phyloP scores from a whole-genome alignment of 2,888 invertebrate genomes.

The Trichopria drosophilae region DNA sequence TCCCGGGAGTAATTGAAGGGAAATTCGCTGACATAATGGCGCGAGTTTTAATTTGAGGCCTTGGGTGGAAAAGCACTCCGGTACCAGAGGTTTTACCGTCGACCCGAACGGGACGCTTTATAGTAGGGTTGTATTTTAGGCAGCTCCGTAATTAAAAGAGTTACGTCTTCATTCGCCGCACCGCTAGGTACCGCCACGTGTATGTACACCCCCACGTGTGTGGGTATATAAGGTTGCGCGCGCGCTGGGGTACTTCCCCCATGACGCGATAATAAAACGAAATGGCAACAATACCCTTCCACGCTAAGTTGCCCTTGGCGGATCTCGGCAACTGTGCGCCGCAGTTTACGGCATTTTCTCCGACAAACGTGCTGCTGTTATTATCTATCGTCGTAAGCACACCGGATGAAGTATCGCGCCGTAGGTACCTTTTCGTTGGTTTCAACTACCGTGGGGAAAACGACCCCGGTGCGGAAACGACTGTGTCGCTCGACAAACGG shows the following conservation, averaged over 20 bases:
- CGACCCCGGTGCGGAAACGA: too few species aligned
- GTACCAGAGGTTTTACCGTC: too few species aligned
- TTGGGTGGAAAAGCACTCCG: too few species aligned
- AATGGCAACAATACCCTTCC: slow-evolving; percentile 16
- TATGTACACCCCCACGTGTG: slow-evolving; percentile 17
- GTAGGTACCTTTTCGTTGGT: slow-evolving; percentile 9
- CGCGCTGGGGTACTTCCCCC: too few species aligned
- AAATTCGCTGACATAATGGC: slow-evolving; percentile 48
- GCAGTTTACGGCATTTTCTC: slow-evolving; percentile 15
- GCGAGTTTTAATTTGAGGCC: slow-evolving; percentile 48
- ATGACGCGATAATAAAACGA: slow-evolving; percentile 28
- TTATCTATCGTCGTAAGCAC: slow-evolving; percentile 4
- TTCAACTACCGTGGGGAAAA: too few species aligned
- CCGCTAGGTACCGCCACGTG: background rate
- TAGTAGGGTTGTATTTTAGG: slow-evolving; percentile 40
- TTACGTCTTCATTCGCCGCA: slow-evolving; percentile 44
- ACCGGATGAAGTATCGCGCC: background rate
- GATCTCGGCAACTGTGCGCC: slow-evolving; percentile 15
- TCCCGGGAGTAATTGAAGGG: slow-evolving; percentile 51
- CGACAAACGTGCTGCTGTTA: slow-evolving; percentile 12
- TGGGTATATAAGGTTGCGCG: slow-evolving; percentile 7
- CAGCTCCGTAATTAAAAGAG: slow-evolving; percentile 50
- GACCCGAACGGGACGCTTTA: slow-evolving; percentile 35
- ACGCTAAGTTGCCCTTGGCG: too few species aligned
- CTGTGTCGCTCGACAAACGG: too few species aligned